Evolutionary conservation across 2,888 invertebrate species (phyloP), one percentile per base, ranked within the genome.

Genomic region (Choreutis nemorana): DNA sequence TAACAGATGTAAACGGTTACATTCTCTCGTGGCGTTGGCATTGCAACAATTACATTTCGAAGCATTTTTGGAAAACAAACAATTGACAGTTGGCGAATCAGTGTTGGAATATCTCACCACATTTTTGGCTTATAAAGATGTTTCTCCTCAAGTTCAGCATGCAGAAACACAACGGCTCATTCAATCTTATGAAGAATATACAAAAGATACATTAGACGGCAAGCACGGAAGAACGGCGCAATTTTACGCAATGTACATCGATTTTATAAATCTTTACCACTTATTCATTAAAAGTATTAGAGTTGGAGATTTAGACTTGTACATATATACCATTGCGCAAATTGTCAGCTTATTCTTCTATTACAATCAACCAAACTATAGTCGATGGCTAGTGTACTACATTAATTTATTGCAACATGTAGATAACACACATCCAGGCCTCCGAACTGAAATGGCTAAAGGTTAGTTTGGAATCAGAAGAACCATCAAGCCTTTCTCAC

Each of bases 51-150:
- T 53, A 28, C 52, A 51, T 41, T 50, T 54, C 29, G 35, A 48
- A 34, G 3, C 31, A 25, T 50, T 42, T 39, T 32, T 45, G 22
- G 29, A 36, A 13, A 27, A 31, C 29, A 32, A 35, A 31, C 15
- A 35, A 15, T 26, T 33, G 44, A 43, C 22, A 41, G n/a, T 23
- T 25, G 44, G 52, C 36, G 18, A 40, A 29, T 34, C 35, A 28
- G 48, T 55, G 30, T 25, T 18, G 40, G 48, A 28, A 36, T 29
- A 38, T 58, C 48, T 42, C 40, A 52, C 26, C 48, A 52, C 30
- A n/a, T 62, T 34, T 61, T 57, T 34, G 51, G 61, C 23, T 48
- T 57, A 44, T 35, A 54, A 10, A 58, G 57, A 10, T 32, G 44
- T 18, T 61, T 67, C 42, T 47, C 51, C 37, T 30, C 49, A 24